Conservation (phyloP, 1,140 invertebrate genomes). For the Leptoteleia sp. region DNA sequence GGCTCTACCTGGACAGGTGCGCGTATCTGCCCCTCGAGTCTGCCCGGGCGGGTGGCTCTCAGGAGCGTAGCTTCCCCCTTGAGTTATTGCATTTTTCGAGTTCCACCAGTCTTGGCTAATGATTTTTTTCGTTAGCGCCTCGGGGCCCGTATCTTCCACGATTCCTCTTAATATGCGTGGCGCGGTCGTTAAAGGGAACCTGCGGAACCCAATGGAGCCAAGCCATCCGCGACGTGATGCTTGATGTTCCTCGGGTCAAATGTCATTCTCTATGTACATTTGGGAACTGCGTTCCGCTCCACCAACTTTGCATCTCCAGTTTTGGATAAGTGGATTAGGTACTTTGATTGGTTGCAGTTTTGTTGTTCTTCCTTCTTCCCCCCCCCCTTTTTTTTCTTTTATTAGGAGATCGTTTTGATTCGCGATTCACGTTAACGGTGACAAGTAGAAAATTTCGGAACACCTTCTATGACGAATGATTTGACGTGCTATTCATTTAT, state of each 20-base stretch:
- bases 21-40: conserved; percentile 69
- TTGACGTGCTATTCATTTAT: no score
- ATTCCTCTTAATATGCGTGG: conserved; percentile 61
- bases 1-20: conserved; percentile 80
- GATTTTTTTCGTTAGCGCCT: conserved; percentile 71
- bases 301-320: conserved; percentile 9
- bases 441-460: conserved; percentile 20
- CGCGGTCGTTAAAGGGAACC: conserved; percentile 52
- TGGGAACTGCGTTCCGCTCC: conserved; percentile 18
- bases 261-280: conserved; percentile 54
- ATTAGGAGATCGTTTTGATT: neutral
- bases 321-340: conserved; percentile 55
- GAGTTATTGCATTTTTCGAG: conserved; percentile 78
- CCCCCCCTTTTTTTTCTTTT: no score
- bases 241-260: conserved; percentile 49
- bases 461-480: no score
- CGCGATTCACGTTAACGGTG: neutral
- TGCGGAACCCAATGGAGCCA: neutral
- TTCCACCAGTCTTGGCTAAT: conserved; percentile 72
- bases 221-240: conserved; percentile 29
- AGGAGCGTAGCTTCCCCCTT: conserved; percentile 74
- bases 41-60: conserved; percentile 70
- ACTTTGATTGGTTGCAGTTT: neutral
- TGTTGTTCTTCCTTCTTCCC: no score
- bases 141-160: conserved; percentile 46